These are phyloP conservation scores for Anthrax anthrax DNA, from an alignment of 2,888 invertebrate genomes.

Conservation along the genomic window DNA sequence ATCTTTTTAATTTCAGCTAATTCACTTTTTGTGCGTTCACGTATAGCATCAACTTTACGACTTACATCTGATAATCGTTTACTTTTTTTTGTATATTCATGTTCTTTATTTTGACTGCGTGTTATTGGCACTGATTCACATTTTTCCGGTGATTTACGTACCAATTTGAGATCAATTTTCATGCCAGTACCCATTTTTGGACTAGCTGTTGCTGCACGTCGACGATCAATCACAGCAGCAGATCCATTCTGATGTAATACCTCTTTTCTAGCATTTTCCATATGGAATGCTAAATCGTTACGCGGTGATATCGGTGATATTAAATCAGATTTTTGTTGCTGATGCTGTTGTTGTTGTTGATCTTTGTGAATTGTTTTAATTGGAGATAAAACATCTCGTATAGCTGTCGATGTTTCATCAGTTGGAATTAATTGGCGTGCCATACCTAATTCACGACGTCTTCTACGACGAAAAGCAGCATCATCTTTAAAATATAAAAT, in stretches of 20 bases:
- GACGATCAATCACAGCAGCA: conserved; percentile 12
- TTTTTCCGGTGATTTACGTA: conserved; percentile 10
- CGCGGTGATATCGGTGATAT: conserved; percentile 11
- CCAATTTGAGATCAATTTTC: conserved; percentile 7
- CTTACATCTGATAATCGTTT: conserved; percentile 21
- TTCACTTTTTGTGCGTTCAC: conserved; percentile 29
- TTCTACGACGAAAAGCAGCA: conserved; percentile 25
- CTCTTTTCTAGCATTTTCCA: conserved; percentile 22
- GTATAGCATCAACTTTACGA: conserved; percentile 23
- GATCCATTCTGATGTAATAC: background rate
- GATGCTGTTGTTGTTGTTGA: conserved; percentile 1
- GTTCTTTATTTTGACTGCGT: conserved; percentile 17
- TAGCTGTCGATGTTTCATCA: conserved; percentile 21
- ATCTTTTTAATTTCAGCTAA: conserved; percentile 32
- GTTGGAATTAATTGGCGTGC: conserved; percentile 26
- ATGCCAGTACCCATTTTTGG: conserved; percentile 15
- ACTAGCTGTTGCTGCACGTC: conserved; percentile 19
- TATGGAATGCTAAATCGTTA: conserved; percentile 21
- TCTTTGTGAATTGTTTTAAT: conserved; percentile 14
- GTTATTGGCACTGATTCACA: conserved; percentile 10
- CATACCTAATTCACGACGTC: conserved; percentile 30
- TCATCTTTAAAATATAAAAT: conserved; percentile 26
- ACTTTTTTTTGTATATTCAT: conserved; percentile 15
- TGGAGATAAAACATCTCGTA: conserved; percentile 25
- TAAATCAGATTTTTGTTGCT: background rate